Conservation (phyloP, 64 coral and sea anemone species). For the Actinia tenebrosa region DNA sequence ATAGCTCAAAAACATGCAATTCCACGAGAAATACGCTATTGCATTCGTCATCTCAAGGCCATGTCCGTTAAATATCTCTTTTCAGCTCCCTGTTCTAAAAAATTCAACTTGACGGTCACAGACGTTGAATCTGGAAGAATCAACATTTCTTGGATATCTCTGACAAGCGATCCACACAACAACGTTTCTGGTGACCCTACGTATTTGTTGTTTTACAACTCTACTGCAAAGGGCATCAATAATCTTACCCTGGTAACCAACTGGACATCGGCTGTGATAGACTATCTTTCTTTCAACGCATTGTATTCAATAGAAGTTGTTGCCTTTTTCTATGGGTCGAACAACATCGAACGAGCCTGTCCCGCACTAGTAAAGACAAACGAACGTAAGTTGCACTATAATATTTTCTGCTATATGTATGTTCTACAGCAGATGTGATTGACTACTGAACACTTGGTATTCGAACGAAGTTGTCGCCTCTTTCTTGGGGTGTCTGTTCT, state of each 20-base stretch:
- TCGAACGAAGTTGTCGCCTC: too few species aligned
- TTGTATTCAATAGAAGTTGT: neutral
- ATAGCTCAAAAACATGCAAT: too few species aligned
- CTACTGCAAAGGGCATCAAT: neutral
- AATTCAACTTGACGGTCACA: neutral
- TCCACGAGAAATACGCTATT: neutral
- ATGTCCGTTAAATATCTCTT: neutral
- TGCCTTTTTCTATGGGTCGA: neutral
- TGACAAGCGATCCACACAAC: neutral
- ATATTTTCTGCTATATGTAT: neutral
- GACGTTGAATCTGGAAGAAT: neutral
- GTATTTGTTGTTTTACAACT: slow-evolving; percentile 6
- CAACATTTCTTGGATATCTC: neutral
- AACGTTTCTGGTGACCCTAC: neutral
- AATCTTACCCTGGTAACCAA: neutral
- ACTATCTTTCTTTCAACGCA: neutral
- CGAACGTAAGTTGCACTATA: neutral
- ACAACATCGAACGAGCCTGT: neutral
- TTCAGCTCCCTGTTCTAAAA: neutral
- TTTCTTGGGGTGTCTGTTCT: too few species aligned
- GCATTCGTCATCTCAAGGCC: neutral
- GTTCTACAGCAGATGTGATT: too few species aligned
- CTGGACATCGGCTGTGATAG: neutral
- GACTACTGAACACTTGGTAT: too few species aligned
- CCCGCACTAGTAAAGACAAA: neutral